Conservation (phyloP, 1,140 invertebrate species). For the Plodia interpunctella region DNA sequence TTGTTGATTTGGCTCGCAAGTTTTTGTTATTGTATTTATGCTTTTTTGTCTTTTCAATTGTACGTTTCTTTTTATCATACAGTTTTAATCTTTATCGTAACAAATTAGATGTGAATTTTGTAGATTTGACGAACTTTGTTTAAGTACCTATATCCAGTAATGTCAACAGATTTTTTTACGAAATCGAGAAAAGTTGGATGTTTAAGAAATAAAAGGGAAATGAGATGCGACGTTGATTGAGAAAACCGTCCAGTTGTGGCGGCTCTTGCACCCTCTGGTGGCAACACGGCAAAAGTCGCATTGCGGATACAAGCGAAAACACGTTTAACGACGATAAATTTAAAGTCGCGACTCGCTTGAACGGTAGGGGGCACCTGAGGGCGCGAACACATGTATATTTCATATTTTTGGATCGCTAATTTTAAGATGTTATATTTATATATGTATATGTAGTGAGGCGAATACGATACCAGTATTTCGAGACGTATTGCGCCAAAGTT, state of each 20-base stretch:
- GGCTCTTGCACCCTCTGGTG: slow-evolving; percentile 69
- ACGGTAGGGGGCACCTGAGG: slow-evolving; percentile 53
- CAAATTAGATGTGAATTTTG: background rate
- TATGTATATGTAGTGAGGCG: slow-evolving; percentile 75
- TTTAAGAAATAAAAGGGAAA: slow-evolving; percentile 41
- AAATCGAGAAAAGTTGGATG: slow-evolving; percentile 29
- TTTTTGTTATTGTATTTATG: too few relatives aligned
- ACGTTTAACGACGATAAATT: slow-evolving; percentile 28
- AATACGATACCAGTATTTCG: slow-evolving; percentile 71
- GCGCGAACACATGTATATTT: slow-evolving; percentile 73
- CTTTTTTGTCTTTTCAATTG: too few relatives aligned
- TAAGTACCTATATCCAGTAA: too few relatives aligned
- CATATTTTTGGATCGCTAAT: slow-evolving; percentile 77
- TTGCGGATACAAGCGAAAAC: slow-evolving; percentile 39
- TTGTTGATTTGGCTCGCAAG: too few relatives aligned
- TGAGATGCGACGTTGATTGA: slow-evolving; percentile 63
- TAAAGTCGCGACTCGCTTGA: slow-evolving; percentile 46
- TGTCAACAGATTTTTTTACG: background rate
- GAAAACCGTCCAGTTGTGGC: slow-evolving; percentile 73
- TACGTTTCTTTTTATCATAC: too few relatives aligned
- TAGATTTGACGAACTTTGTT: background rate
- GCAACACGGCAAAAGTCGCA: slow-evolving; percentile 54
- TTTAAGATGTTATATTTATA: slow-evolving; percentile 78
- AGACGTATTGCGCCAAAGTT: slow-evolving; percentile 73
- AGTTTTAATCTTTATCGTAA: too few relatives aligned